phyloP scores from a whole-genome alignment of 2,113 vertebrate genomes.

The Symphodus melops region DNA sequence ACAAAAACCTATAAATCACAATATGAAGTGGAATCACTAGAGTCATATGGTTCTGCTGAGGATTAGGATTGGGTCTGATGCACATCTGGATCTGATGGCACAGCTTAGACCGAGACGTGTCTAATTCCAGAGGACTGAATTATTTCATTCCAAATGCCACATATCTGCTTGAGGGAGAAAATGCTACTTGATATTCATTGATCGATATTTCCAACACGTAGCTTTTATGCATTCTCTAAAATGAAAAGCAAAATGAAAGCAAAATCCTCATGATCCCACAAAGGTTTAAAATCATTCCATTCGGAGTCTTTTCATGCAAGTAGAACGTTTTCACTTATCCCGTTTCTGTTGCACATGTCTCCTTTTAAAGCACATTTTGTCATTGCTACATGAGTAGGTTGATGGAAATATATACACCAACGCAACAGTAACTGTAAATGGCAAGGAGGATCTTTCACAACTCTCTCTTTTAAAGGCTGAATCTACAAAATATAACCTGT shows the following conservation, averaged over 20 bases:
- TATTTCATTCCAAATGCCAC: conserved; percentile 76
- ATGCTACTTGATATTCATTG: conserved; percentile 67
- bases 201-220: conserved; percentile 69
- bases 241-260: conserved; percentile 44
- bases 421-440: not conserved
- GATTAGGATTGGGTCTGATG: conserved; percentile 61
- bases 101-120: conserved; percentile 75
- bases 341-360: conserved; percentile 21
- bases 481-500: not conserved
- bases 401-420: not conserved
- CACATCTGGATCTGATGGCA: conserved; percentile 81
- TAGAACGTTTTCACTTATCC: conserved; percentile 34
- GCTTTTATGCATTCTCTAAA: conserved; percentile 45
- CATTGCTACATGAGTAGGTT: not conserved
- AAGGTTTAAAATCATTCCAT: conserved; percentile 36
- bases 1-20: conserved; percentile 30
- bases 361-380: not conserved
- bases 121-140: conserved; percentile 74
- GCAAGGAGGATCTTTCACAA: not conserved
- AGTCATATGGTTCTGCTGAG: conserved; percentile 55
- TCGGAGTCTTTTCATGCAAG: conserved; percentile 47
- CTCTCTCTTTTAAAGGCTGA: not conserved
- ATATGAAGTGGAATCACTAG: conserved; percentile 59
- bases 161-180: conserved; percentile 65
- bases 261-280: conserved; percentile 60